Conservation (phyloP, 2,797 vertebrate species). For the Poecilia wingei region DNA sequence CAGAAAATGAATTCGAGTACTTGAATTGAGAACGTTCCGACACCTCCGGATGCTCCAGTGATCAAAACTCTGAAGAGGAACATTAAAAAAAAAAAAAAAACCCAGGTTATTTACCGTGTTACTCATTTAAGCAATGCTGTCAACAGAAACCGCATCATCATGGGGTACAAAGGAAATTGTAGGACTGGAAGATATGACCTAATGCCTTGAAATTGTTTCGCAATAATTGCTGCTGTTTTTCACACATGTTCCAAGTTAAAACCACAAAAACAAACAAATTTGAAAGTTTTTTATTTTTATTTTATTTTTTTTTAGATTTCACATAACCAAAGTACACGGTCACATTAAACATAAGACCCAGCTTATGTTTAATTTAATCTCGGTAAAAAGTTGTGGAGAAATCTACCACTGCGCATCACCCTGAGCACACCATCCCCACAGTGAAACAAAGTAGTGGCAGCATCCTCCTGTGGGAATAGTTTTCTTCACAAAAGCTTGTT, state of each 20-base stretch:
- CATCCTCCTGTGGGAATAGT: background rate
- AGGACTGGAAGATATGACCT: slow-evolving; percentile 33
- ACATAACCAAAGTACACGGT: background rate
- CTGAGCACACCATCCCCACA: background rate
- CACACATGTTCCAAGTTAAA: background rate
- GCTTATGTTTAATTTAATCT: background rate
- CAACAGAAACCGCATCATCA: slow-evolving; percentile 10
- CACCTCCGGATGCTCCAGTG: slow-evolving; percentile 91
- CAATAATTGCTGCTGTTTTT: background rate
- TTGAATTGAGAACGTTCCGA: slow-evolving; percentile 93
- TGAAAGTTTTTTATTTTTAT: background rate
- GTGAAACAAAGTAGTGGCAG: background rate
- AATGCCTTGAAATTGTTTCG: background rate
- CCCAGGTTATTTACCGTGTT: slow-evolving; percentile 31
- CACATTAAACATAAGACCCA: too few relatives aligned
- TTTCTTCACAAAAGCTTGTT: background rate
- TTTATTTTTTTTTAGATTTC: background rate
- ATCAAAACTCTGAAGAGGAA: slow-evolving; percentile 86
- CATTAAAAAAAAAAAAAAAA: slow-evolving; percentile 11
- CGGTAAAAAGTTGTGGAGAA: background rate
- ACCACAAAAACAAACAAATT: background rate
- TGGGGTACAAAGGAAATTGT: slow-evolving; percentile 15
- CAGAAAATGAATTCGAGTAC: slow-evolving; percentile 60
- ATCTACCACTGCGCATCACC: background rate
- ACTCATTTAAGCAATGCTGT: slow-evolving; percentile 30